A percentile compares a stretch with the other conserved stretches of the same genome.
These are phyloP conservation scores for Manacus vitellinus DNA, from an alignment of 2,113 vertebrate genomes.

Conservation along the genomic window DNA sequence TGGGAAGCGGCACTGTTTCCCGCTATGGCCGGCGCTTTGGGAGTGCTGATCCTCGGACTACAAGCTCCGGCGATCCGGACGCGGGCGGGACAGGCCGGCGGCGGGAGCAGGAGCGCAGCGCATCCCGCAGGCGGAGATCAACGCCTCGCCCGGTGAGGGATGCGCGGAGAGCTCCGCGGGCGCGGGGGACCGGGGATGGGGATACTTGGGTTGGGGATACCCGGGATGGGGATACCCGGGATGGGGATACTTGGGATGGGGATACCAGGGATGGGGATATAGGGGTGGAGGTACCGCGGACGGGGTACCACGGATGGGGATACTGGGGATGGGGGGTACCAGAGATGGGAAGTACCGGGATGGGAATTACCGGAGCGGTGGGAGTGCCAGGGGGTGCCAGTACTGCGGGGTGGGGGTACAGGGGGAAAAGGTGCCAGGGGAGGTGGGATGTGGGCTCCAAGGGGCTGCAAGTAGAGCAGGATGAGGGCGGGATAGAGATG, in stretches of 20 bases:
- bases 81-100: constrained; percentile 7
- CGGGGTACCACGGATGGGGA: neutral
- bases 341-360: no score
- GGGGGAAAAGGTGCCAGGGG: neutral
- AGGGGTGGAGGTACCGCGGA: neutral
- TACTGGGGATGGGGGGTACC: no score
- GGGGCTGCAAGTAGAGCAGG: neutral
- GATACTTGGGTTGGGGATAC: no score
- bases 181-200: neutral
- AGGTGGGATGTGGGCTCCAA: neutral
- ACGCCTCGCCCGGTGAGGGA: neutral
- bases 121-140: neutral
- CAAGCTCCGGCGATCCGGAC: constrained; percentile 27
- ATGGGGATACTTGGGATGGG: no score
- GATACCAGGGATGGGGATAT: neutral
- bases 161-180: neutral
- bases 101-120: neutral
- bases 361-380: neutral
- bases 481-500: neutral
- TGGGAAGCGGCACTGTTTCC: neutral
- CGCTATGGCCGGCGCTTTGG: fast-evolving
- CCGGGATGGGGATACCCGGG: no score
- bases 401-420: neutral
- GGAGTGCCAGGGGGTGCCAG: no score
- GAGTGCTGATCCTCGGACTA: neutral